phyloP scores from a whole-genome alignment of 1,140 invertebrate species.

The Patella vulgata region DNA sequence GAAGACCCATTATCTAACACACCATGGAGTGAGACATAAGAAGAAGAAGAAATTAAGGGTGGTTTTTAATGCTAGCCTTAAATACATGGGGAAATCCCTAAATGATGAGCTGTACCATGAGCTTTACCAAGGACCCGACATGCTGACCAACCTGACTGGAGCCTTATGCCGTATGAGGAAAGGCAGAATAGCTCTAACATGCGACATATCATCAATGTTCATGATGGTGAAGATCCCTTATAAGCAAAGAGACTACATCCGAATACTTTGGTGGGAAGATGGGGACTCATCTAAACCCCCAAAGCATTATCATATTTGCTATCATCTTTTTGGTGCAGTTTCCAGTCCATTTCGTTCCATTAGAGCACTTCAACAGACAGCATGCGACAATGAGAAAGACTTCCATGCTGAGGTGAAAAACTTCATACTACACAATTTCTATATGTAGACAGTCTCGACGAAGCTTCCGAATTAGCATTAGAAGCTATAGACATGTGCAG shows the following conservation, averaged over 20 bases:
- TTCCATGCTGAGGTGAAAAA: slow-evolving; percentile 3
- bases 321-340: slow-evolving; percentile 34
- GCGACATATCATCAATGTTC: slow-evolving; percentile 44
- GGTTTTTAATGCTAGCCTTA: slow-evolving; percentile 28
- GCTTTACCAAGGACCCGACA: slow-evolving; percentile 34
- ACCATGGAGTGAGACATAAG: slow-evolving; percentile 34
- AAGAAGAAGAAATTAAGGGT: slow-evolving; percentile 33
- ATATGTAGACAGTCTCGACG: slow-evolving; percentile 4
- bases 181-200: slow-evolving; percentile 31
- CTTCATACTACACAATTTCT: slow-evolving; percentile 6
- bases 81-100: slow-evolving; percentile 26
- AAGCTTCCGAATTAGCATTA: slow-evolving; percentile 12
- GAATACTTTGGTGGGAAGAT: slow-evolving; percentile 35
- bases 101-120: slow-evolving; percentile 42
- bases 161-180: slow-evolving; percentile 34
- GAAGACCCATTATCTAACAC: slow-evolving; percentile 40
- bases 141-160: slow-evolving; percentile 33
- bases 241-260: slow-evolving; percentile 9
- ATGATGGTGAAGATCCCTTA: slow-evolving; percentile 15
- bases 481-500: slow-evolving; percentile 8
- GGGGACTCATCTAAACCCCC: slow-evolving; percentile 14
- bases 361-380: slow-evolving; percentile 17
- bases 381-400: background rate
- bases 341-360: slow-evolving; percentile 35
- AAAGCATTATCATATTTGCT: slow-evolving; percentile 24